These are phyloP conservation scores for Myzus persicae DNA, from an alignment of 1,140 invertebrate genomes.

Conservation along the genomic window DNA sequence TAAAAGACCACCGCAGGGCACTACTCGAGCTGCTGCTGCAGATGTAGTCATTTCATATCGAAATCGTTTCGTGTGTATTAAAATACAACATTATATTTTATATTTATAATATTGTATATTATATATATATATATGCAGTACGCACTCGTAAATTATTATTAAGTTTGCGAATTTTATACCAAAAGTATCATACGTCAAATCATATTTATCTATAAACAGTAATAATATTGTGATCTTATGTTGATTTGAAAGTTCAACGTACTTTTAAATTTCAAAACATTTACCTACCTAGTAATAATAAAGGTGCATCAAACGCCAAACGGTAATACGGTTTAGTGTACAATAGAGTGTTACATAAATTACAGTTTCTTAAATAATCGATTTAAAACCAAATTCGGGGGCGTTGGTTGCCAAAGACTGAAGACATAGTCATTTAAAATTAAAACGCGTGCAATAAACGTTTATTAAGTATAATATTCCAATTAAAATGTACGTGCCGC, in stretches of 20 bases:
- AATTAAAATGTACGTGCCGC: neutral
- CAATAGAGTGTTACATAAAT: neutral
- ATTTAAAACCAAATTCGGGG: neutral
- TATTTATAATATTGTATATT: neutral
- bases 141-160: neutral
- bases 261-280: neutral
- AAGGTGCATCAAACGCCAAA: neutral
- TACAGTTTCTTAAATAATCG: neutral
- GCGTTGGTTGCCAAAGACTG: neutral
- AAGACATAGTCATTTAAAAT: neutral
- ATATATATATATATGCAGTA: neutral
- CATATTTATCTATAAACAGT: neutral
- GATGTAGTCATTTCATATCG: conserved; percentile 9
- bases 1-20: neutral
- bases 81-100: neutral
- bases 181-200: neutral
- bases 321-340: neutral
- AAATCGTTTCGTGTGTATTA: neutral
- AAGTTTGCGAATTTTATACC: neutral
- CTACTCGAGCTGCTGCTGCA: neutral
- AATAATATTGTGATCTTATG: neutral
- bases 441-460: neutral
- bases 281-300: neutral
- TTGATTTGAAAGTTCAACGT: neutral
- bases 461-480: neutral